Percentiles rank a stretch among this genome's conserved stretches.
phyloP scores from a whole-genome alignment of 2,797 vertebrate genomes.

The Rhynchonycteris naso region DNA sequence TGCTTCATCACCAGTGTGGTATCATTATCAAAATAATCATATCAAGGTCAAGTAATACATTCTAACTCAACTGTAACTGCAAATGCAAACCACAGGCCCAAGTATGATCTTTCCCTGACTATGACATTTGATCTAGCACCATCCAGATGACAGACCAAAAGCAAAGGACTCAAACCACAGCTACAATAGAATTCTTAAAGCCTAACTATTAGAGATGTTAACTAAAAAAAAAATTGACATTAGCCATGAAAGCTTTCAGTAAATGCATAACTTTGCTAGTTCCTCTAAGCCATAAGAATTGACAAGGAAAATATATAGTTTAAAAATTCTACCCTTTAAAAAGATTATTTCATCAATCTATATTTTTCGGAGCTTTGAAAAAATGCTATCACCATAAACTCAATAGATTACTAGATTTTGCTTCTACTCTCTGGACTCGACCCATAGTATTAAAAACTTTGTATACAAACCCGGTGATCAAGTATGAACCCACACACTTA shows the following conservation, averaged over 20 bases:
- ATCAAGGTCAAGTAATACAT: neutral
- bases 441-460: neutral
- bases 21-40: slow-evolving; percentile 36
- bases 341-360: neutral
- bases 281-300: neutral
- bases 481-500: neutral
- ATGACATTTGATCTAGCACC: neutral
- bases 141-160: neutral
- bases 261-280: neutral
- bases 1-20: neutral
- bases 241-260: neutral
- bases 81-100: slow-evolving; percentile 7
- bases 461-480: neutral
- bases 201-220: neutral
- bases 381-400: slow-evolving; percentile 20
- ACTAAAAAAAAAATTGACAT: neutral
- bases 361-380: slow-evolving; percentile 7
- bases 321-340: neutral
- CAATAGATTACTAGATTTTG: neutral
- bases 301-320: neutral
- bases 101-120: neutral
- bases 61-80: neutral
- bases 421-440: slow-evolving; percentile 22
- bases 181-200: neutral
- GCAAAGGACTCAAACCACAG: neutral